Conservation (phyloP, 2,888 invertebrate genomes). For the Pristionchus mayeri region DNA sequence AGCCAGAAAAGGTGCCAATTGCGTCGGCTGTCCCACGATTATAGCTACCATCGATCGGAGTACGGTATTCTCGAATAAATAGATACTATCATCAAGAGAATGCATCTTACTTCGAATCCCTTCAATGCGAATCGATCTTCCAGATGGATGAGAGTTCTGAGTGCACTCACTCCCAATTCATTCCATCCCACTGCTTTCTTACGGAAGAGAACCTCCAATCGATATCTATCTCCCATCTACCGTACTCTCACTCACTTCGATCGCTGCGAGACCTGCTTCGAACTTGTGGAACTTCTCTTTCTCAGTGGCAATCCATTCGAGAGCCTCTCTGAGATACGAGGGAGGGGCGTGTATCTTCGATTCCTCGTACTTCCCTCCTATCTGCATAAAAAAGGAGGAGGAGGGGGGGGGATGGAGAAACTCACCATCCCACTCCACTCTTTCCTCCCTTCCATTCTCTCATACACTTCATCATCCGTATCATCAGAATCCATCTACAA, state of each 20-base stretch:
- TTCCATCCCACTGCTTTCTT: slow-evolving; percentile 53
- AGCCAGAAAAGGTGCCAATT: slow-evolving; percentile 27
- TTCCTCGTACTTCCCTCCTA: background rate
- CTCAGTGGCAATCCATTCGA: slow-evolving; percentile 47
- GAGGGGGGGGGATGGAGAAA: too few relatives aligned
- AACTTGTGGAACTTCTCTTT: slow-evolving; percentile 48
- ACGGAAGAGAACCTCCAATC: slow-evolving; percentile 49
- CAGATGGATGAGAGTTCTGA: slow-evolving; percentile 50
- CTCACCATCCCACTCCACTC: background rate
- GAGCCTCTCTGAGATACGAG: slow-evolving; percentile 40
- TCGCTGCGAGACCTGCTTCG: slow-evolving; percentile 41
- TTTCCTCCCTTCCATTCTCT: background rate
- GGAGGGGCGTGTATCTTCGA: slow-evolving; percentile 17
- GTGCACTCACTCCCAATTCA: slow-evolving; percentile 50
- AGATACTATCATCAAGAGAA: background rate
- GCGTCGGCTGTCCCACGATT: slow-evolving; percentile 12
- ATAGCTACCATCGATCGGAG: slow-evolving; percentile 32
- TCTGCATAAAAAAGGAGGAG: too few relatives aligned
- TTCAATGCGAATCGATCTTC: slow-evolving; percentile 53
- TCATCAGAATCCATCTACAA: slow-evolving; percentile 32
- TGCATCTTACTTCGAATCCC: slow-evolving; percentile 50
- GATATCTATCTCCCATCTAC: background rate
- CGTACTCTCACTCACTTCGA: slow-evolving; percentile 25
- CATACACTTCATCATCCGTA: slow-evolving; percentile 13
- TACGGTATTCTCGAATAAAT: background rate